These are phyloP conservation scores for Myzus persicae DNA, from an alignment of 1,140 invertebrate species.

Conservation along the genomic window DNA sequence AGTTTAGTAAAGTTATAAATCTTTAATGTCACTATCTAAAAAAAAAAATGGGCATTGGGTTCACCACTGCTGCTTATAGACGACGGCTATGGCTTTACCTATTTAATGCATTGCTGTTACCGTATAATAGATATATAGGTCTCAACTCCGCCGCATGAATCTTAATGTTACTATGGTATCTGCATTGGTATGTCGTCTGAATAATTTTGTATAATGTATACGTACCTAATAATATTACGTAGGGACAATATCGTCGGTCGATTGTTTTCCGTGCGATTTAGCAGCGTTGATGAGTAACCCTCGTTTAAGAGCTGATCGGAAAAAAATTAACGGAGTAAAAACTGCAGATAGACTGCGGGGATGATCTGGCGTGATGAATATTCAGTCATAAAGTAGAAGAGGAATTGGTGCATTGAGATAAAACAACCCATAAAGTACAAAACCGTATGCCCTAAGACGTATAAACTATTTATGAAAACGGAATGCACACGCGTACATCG, in stretches of 20 bases:
- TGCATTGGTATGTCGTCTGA: too few species aligned
- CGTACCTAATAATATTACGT: too few species aligned
- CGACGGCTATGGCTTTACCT: too few species aligned
- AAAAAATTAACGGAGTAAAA: background rate
- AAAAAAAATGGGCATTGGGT: too few species aligned
- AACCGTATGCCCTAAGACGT: background rate
- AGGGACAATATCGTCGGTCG: background rate
- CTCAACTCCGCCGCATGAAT: too few species aligned
- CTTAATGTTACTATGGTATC: too few species aligned
- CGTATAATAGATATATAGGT: too few species aligned
- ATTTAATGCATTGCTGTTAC: too few species aligned
- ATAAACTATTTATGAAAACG: background rate
- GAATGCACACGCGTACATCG: background rate
- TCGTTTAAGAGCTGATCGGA: background rate
- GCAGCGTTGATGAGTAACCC: background rate
- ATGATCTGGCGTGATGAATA: too few species aligned
- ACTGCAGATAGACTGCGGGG: background rate
- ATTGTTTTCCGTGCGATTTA: background rate
- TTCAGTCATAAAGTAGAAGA: rapidly evolving
- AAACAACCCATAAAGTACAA: background rate
- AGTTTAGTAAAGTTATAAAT: background rate
- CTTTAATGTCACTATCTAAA: background rate
- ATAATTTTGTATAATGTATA: too few species aligned
- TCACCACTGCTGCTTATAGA: too few species aligned
- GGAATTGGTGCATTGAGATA: background rate